Evolutionary conservation across 2,797 vertebrate genomes (phyloP).

Genomic region (Galagoides demidoff): DNA sequence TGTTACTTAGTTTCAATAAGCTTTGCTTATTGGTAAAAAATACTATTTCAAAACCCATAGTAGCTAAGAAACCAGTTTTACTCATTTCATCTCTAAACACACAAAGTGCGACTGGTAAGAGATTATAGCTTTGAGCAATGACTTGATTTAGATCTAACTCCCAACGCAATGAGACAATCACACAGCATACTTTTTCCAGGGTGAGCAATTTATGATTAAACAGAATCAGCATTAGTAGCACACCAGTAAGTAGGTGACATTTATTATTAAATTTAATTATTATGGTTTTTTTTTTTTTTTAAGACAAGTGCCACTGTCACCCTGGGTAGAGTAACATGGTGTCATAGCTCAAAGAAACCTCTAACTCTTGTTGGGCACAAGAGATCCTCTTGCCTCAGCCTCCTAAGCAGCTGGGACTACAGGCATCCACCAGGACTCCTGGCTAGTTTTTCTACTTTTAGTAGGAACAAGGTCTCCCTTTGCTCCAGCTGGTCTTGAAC

Average conservation of each 20-base stretch:
- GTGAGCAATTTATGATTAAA: conserved; percentile 91
- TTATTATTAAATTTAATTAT: not conserved
- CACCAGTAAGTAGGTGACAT: conserved; percentile 31
- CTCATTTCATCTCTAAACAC: not conserved
- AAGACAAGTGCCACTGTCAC: no score
- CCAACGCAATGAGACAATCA: conserved; percentile 91
- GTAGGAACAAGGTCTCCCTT: no score
- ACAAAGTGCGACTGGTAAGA: conserved; percentile 78
- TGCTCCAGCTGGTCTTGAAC: no score
- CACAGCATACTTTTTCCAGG: conserved; percentile 89
- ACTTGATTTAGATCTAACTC: conserved; percentile 93
- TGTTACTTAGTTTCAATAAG: conserved; percentile 34
- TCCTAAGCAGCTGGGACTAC: no score
- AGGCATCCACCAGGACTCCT: no score
- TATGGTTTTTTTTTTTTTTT: not conserved
- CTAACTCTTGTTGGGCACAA: no score
- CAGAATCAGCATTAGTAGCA: conserved; percentile 88
- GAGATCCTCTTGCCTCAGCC: no score
- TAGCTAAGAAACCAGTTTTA: conserved; percentile 81
- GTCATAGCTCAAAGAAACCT: no score
- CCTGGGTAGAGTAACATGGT: no score
- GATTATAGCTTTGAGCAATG: conserved; percentile 89
- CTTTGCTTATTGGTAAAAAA: conserved; percentile 3
- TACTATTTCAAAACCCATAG: conserved; percentile 55
- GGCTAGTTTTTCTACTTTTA: no score